phyloP scores from a whole-genome alignment of 2,888 invertebrate genomes.

The Campaea margaritaria region DNA sequence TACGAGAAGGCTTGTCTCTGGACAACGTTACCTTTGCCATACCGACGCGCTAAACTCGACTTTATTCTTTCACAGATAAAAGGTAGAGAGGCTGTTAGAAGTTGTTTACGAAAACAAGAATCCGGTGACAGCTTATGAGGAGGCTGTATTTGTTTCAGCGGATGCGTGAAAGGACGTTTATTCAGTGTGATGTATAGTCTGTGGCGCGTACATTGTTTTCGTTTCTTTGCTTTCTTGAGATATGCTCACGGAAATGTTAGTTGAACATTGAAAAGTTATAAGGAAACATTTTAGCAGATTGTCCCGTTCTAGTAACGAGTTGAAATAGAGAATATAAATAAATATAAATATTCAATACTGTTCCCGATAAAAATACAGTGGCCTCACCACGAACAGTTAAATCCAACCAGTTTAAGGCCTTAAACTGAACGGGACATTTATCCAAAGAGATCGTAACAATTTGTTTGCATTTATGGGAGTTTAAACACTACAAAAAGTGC shows the following conservation, averaged over 20 bases:
- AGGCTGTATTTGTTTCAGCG: conserved; percentile 61
- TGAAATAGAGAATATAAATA: not conserved
- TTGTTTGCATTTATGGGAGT: too few relatives aligned
- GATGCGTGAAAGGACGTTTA: conserved; percentile 41
- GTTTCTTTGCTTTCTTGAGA: conserved; percentile 7
- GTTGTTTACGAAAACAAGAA: conserved; percentile 47
- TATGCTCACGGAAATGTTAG: not conserved
- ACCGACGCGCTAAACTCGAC: conserved; percentile 44
- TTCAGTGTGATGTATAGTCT: conserved; percentile 33
- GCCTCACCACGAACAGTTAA: too few relatives aligned
- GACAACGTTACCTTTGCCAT: conserved; percentile 34
- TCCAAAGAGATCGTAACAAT: too few relatives aligned
- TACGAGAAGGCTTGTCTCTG: conserved; percentile 53
- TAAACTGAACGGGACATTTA: too few relatives aligned
- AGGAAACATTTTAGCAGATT: not conserved
- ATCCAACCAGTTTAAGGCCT: too few relatives aligned
- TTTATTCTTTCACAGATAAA: conserved; percentile 45
- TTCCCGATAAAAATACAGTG: too few relatives aligned
- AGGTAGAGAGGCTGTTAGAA: conserved; percentile 13
- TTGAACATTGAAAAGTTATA: conserved; percentile 2
- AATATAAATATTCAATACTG: too few relatives aligned
- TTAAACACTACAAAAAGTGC: conserved; percentile 1
- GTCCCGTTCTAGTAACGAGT: not conserved
- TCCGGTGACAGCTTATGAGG: conserved; percentile 74
- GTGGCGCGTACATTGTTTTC: conserved; percentile 38